phyloP scores from a whole-genome alignment of 1,140 invertebrate genomes.

The Pseudomyrmex gracilis region DNA sequence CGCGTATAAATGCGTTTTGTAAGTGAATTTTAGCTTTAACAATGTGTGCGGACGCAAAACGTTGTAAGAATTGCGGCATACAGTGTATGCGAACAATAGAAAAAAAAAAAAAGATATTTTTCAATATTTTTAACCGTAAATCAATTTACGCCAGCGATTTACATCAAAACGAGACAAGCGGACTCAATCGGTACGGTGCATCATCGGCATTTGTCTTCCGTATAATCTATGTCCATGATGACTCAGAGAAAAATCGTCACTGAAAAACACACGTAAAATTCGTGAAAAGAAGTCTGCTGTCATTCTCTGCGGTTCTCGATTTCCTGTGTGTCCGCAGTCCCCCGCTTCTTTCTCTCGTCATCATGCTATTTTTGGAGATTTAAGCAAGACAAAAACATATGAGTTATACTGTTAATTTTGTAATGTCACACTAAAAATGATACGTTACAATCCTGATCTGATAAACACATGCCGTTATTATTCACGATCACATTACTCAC shows the following conservation, averaged over 20 bases:
- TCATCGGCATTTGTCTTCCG: constrained; percentile 50
- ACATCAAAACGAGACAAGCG: constrained; percentile 41
- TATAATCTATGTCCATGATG: constrained; percentile 44
- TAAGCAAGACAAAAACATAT: constrained; percentile 25
- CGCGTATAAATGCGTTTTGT: not conserved
- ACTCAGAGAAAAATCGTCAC: not conserved
- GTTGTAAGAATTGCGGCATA: constrained; percentile 46
- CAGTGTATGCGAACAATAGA: not conserved
- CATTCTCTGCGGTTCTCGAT: not conserved
- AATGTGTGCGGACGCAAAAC: constrained; percentile 48
- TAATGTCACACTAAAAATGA: constrained; percentile 23
- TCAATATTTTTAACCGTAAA: constrained; percentile 38
- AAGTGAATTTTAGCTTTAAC: not conserved
- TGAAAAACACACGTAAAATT: not conserved
- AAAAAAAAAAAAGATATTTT: not conserved
- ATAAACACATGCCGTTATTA: constrained; percentile 36
- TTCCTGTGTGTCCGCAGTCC: not conserved
- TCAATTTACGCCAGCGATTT: constrained; percentile 57
- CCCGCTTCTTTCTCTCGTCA: not conserved
- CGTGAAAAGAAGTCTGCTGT: not conserved
- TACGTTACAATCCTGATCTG: constrained; percentile 17
- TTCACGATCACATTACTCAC: no score
- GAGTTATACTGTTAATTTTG: constrained; percentile 39
- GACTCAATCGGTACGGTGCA: not conserved
- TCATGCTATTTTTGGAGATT: constrained; percentile 46